These are phyloP conservation scores for Eurypyga helias DNA, from an alignment of 2,113 vertebrate genomes.

Conservation along the genomic window DNA sequence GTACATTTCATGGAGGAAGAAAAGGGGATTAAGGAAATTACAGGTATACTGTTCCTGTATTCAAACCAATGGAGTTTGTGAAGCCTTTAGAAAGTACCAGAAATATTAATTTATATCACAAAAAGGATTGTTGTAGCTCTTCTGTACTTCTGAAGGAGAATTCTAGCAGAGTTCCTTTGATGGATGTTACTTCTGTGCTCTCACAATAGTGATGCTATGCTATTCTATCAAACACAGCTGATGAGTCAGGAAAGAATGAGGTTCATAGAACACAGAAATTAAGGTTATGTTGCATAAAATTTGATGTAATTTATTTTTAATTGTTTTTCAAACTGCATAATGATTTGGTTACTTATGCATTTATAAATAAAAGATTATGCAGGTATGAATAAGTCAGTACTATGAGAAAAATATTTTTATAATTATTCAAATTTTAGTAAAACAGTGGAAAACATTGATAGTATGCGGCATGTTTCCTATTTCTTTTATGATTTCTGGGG, in stretches of 20 bases:
- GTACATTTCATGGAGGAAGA: background rate
- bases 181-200: background rate
- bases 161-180: background rate
- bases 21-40: background rate
- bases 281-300: background rate
- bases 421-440: background rate
- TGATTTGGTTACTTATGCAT: background rate
- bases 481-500: background rate
- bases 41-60: background rate
- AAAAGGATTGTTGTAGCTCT: background rate
- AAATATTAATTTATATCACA: background rate
- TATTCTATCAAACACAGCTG: background rate
- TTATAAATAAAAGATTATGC: background rate
- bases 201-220: accelerated
- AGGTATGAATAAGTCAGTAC: background rate
- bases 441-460: background rate
- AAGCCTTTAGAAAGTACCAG: background rate
- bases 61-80: background rate
- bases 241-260: background rate
- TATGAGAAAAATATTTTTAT: background rate
- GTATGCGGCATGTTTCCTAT: background rate
- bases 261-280: background rate
- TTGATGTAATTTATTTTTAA: constrained; percentile 20
- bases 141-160: background rate
- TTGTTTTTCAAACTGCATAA: background rate